Base-by-base conservation (phyloP, 2,113 vertebrate species). In the Poeciliopsis turrubarensis region DNA sequence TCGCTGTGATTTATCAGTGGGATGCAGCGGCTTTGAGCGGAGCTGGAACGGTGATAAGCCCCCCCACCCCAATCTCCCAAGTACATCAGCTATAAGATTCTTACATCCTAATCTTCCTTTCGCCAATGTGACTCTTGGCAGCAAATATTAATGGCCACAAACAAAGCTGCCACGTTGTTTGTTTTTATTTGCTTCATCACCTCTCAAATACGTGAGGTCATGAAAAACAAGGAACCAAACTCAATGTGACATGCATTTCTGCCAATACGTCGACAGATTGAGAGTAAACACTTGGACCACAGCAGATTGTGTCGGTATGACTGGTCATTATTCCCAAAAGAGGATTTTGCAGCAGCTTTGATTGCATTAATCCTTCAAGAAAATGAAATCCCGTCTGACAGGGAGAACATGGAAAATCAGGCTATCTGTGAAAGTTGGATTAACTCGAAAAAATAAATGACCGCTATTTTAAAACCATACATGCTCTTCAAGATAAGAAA, bases 301-400 rank as follows among this genome's bases (percentile, higher is more conserved):
- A 66, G 82, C 86, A 79, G 90, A 91, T 87, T 89, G 89, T 89
- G 81, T 89, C 68, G 69, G 82, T 74, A 68, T 77, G 83, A 82
- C 87, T 70, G 83, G 81, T 87, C 83, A 82, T 89, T 83, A 86
- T 76, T 74, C 77, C 84, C 72, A 13, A 86, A 86, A 90, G 88
- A 90, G 85, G 91, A 92, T 92, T 92, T 88, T 65, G 71, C 79
- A 72, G 79, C 73, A 51, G 86, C 82, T 87, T 89, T 90, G 83
- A 92, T 89, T 91, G 80, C 79, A 81, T 84, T 91, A 92, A 93
- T 93, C 93, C 90, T 87, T 83, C 83, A 64, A 69, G 70, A 73
- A 80, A 86, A 88, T 80, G 30, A 89, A 93, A 92, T 86, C 83
- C 81, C 68, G 34, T 80, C 76, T 78, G 89, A 92, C 88, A 75